Evolutionary conservation across 92 coral and sea anemone genomes (phyloP).

Genomic region (Zoanthus sansibaricus): DNA sequence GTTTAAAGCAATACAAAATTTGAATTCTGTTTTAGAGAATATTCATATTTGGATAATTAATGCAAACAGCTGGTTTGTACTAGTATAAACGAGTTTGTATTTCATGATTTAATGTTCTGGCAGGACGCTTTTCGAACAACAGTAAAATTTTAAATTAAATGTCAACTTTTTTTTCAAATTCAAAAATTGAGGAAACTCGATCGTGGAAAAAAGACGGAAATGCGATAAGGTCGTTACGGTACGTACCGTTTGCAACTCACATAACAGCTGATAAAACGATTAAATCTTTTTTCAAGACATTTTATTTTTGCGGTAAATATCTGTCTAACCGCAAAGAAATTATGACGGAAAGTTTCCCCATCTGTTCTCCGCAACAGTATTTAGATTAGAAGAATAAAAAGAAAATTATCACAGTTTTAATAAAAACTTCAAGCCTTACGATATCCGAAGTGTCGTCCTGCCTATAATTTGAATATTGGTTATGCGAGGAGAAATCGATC

Average conservation of each 20-base stretch:
- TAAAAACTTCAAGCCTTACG: neutral
- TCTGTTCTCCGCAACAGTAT: neutral
- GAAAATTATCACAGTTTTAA: neutral
- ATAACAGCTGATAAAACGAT: neutral
- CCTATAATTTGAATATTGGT: neutral
- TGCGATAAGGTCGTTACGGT: neutral
- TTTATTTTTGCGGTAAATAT: neutral
- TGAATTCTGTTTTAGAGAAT: neutral
- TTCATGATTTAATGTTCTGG: neutral
- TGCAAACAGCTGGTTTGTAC: constrained; percentile 29
- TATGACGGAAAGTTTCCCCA: neutral
- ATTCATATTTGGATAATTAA: constrained; percentile 3
- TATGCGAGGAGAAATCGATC: neutral
- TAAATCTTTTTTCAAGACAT: neutral
- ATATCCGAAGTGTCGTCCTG: neutral
- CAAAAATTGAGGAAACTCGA: neutral
- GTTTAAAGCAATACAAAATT: neutral
- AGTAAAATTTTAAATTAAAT: too few species aligned
- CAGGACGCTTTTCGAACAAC: neutral
- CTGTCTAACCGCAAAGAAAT: neutral
- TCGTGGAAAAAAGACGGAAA: neutral
- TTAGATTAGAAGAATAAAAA: neutral
- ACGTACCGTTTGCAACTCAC: neutral
- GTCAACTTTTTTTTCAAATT: too few species aligned
- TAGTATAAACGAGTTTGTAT: neutral